phyloP scores from a whole-genome alignment of 2,797 vertebrate genomes.

The Taeniopygia guttata region DNA sequence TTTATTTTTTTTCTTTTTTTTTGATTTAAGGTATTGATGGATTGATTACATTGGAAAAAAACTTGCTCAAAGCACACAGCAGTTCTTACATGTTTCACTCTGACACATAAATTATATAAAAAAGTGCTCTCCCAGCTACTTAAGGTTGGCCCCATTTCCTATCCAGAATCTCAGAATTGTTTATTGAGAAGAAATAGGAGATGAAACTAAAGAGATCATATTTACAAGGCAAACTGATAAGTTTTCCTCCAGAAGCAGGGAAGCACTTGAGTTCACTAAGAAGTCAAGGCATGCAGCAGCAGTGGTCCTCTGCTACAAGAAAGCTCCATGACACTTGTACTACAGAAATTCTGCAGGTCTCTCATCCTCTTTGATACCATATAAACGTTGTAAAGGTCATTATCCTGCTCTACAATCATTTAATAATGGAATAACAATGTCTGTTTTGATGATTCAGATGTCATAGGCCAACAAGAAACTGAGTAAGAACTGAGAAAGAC shows the following conservation, averaged over 20 bases:
- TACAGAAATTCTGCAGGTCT: neutral
- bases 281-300: neutral
- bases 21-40: neutral
- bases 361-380: neutral
- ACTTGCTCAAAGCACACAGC: neutral
- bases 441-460: neutral
- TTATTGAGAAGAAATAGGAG: neutral
- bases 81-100: neutral
- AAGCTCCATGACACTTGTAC: neutral
- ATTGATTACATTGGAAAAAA: neutral
- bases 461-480: neutral
- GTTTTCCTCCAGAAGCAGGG: neutral
- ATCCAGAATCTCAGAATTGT: neutral
- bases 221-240: neutral
- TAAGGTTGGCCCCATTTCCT: neutral
- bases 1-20: neutral
- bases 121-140: neutral
- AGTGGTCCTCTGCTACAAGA: neutral
- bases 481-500: neutral
- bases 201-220: neutral
- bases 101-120: neutral
- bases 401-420: neutral
- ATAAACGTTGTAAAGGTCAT: neutral
- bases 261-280: neutral
- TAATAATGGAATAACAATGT: neutral